Evolutionary conservation across 2,888 invertebrate genomes (phyloP).

Genomic region (Sphinx pinastri): DNA sequence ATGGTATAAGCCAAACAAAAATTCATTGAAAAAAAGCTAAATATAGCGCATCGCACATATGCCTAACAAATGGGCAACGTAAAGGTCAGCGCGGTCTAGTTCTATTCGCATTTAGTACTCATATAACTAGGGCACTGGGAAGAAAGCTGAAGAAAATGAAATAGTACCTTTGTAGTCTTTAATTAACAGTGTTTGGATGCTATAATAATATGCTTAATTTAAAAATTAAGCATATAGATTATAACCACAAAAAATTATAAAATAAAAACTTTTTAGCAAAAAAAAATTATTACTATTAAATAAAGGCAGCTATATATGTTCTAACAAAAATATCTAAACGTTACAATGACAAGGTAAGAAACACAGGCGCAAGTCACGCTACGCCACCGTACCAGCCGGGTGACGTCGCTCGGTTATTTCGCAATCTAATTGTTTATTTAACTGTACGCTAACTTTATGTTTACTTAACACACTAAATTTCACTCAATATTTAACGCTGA

Average conservation of each 20-base stretch:
- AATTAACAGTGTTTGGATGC: no score
- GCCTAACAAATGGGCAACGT: slow-evolving; percentile 31
- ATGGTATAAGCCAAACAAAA: slow-evolving; percentile 36
- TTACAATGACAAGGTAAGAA: slow-evolving; percentile 22
- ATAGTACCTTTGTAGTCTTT: no score
- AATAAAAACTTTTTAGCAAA: no score
- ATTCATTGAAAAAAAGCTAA: slow-evolving; percentile 33
- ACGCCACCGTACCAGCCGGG: slow-evolving; percentile 34
- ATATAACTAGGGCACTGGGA: background rate
- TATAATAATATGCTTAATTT: no score
- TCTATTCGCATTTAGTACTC: background rate
- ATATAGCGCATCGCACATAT: slow-evolving; percentile 32
- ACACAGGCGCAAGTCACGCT: slow-evolving; percentile 38
- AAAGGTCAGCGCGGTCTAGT: slow-evolving; percentile 14
- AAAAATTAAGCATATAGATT: no score
- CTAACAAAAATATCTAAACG: background rate
- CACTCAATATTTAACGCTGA: slow-evolving; percentile 46
- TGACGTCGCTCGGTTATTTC: slow-evolving; percentile 43
- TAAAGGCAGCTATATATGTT: no score
- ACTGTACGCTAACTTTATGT: slow-evolving; percentile 4
- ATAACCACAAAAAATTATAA: no score
- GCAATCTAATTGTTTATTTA: slow-evolving; percentile 48
- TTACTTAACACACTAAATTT: slow-evolving; percentile 48
- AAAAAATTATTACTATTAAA: no score
- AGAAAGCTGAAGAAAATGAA: background rate